Percentiles rank a stretch among this genome's conserved stretches.
These are phyloP conservation scores for Caenorhabditis drosophilae DNA, from an alignment of 2,888 invertebrate species.

Conservation along the genomic window DNA sequence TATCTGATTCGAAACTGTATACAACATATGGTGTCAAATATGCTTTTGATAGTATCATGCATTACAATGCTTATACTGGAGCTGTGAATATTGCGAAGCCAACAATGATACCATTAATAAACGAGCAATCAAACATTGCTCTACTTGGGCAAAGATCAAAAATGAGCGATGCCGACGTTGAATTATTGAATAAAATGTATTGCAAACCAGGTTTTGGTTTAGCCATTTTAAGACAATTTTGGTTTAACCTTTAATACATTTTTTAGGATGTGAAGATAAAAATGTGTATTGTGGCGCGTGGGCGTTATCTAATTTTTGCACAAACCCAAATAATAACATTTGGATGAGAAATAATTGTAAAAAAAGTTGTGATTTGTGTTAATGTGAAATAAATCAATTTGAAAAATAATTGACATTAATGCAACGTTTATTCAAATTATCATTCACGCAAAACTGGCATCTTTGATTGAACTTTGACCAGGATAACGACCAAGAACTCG, in stretches of 20 bases:
- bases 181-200: conserved; percentile 63
- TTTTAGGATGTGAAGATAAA: conserved; percentile 57
- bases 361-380: conserved; percentile 64
- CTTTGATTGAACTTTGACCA: conserved; percentile 31
- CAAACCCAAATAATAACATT: conserved; percentile 43
- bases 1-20: conserved; percentile 60
- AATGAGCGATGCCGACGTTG: conserved; percentile 57
- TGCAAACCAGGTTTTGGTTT: conserved; percentile 50
- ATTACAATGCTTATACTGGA: conserved; percentile 61
- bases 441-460: conserved; percentile 30
- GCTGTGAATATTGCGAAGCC: conserved; percentile 52
- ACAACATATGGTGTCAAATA: conserved; percentile 60
- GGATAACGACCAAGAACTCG: conserved; percentile 30
- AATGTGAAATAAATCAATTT: conserved; percentile 6
- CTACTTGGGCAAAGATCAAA: conserved; percentile 61
- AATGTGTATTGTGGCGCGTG: conserved; percentile 67
- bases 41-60: conserved; percentile 65
- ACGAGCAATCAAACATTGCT: conserved; percentile 46
- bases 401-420: conserved; percentile 18
- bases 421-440: conserved; percentile 15
- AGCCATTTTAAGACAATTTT: no score
- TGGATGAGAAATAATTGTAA: conserved; percentile 62
- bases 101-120: conserved; percentile 63
- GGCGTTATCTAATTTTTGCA: conserved; percentile 58
- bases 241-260: background rate